These are phyloP conservation scores for Theretra japonica DNA, from an alignment of 2,888 invertebrate species.

Conservation along the genomic window DNA sequence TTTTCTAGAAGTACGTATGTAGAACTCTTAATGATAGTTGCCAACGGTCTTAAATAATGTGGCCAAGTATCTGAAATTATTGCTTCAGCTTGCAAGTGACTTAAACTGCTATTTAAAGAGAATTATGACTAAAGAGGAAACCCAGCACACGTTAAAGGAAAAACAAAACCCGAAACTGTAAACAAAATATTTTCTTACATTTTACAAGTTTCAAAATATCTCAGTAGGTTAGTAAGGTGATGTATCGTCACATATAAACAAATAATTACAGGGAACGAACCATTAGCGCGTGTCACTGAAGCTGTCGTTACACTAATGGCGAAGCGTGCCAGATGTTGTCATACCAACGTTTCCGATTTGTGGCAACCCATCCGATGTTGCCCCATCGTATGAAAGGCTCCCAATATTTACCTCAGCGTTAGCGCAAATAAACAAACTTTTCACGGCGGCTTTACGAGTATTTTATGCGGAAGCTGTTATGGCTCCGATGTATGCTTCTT, in stretches of 20 bases:
- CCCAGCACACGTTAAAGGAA: no score
- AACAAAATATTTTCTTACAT: no score
- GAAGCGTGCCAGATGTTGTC: slow-evolving; percentile 17
- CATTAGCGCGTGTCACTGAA: slow-evolving; percentile 21
- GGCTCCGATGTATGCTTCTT: slow-evolving; percentile 12
- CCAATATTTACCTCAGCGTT: slow-evolving; percentile 5
- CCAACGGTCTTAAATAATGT: no score
- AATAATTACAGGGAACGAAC: slow-evolving; percentile 9
- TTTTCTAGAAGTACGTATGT: no score
- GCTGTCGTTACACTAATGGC: slow-evolving; percentile 22
- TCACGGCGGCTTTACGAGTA: neutral
- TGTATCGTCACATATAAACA: slow-evolving; percentile 11
- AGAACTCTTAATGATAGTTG: no score
- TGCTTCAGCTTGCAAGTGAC: no score
- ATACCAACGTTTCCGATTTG: slow-evolving; percentile 22
- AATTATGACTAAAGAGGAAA: no score
- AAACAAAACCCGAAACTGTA: no score
- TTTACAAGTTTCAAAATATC: neutral
- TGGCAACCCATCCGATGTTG: slow-evolving; percentile 16
- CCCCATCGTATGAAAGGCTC: neutral
- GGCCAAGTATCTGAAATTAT: no score
- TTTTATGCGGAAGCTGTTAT: neutral
- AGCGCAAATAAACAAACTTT: slow-evolving; percentile 10
- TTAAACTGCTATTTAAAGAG: no score
- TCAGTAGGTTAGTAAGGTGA: no score